Evolutionary conservation across 23 tunicate genomes (phyloP), one percentile per base, ranked within the genome.

Genomic region (Styela clava): DNA sequence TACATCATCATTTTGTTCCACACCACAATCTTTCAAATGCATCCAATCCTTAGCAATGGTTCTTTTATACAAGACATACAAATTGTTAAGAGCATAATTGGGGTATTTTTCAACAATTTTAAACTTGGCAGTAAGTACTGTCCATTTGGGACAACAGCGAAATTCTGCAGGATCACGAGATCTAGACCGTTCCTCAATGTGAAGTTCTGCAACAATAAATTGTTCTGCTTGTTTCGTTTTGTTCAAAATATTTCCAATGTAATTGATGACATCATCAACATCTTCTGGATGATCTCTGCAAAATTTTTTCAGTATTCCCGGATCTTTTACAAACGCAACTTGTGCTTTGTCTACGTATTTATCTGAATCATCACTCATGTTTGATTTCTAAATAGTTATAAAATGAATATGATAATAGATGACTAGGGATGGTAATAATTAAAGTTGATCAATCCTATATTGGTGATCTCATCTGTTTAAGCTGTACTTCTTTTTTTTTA

Each of bases 21-120:
- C 80, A 9, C 87, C 97, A 82, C 87, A 86, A 31, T 86, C 85
- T 28, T 69, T 69, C 34, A 91, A 63, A 30, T 85, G 80, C 16
- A 44, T 19, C 85, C 89, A 74, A 35, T 82, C 87, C n/a, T 91
- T 82, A 2, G 97, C 97, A 22, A 91, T 86, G n/a, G 44, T 69
- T 2, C 34, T 30, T 16, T 74, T 51, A 44, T 35, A 78, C 3
- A 91, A 7, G 19, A 91, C 70, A 64, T 61, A 56, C 34, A 74
- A 25, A 31, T 64, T 25, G 19, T 91, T 78, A 3, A 35, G 24
- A 2, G 69, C 33, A 51, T 9, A 69, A 34, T 56, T 3, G 28
- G 68, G 35, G 44, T 76, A 69, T 35, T 78, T 24, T 61, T 82
- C 69, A 22, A 33, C 16, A 18, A 91, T 79, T 36, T 78, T 64